Conservation (phyloP, 2,113 vertebrate species). For the Nycticryphes semicollaris region DNA sequence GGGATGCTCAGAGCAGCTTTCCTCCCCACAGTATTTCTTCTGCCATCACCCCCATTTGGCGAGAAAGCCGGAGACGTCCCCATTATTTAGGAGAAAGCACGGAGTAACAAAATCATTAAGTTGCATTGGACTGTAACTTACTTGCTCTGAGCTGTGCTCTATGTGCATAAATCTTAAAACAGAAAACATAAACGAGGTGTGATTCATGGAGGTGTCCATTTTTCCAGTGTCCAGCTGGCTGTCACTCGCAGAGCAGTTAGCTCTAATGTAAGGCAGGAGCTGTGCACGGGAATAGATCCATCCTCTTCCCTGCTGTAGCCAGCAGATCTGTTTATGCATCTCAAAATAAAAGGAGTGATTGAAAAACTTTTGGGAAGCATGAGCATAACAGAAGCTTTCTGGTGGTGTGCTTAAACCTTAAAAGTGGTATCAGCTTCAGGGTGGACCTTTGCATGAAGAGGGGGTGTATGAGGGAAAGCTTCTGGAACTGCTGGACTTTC, state of each 20-base stretch:
- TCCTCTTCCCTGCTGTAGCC: background rate
- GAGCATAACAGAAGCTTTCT: background rate
- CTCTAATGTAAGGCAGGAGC: background rate
- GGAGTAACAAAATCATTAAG: background rate
- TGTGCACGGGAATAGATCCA: accelerated
- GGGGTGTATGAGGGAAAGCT: background rate
- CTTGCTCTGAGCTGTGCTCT: background rate
- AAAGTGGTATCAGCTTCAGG: background rate
- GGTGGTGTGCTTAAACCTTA: background rate
- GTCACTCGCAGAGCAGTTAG: background rate
- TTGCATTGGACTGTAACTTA: constrained; percentile 7
- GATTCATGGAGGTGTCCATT: background rate
- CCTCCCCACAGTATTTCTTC: background rate
- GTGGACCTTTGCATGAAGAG: background rate
- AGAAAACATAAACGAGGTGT: background rate
- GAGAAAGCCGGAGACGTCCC: background rate
- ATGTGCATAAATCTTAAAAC: background rate
- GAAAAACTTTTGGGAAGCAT: background rate
- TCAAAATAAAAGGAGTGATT: background rate
- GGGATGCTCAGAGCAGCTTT: background rate
- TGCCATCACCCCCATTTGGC: background rate
- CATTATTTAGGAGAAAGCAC: background rate
- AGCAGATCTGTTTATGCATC: accelerated
- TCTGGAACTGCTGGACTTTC: background rate
- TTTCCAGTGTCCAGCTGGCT: background rate